phyloP scores from a whole-genome alignment of 2,113 vertebrate genomes.

The Centropristis striata region DNA sequence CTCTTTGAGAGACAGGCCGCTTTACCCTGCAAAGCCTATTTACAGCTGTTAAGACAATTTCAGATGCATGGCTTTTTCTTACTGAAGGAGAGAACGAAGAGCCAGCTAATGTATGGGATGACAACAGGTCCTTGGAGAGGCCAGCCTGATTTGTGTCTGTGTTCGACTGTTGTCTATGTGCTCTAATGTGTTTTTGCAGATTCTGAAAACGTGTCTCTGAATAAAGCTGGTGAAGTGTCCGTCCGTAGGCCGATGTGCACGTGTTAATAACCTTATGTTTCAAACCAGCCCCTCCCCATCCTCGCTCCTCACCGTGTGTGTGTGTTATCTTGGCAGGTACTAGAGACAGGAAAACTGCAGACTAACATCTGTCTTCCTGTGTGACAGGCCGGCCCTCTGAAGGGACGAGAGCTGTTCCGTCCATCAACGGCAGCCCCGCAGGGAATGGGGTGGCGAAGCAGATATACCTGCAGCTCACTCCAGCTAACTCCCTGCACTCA shows the following conservation, averaged over 20 bases:
- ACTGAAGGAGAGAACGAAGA: constrained; percentile 36
- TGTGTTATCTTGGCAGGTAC: constrained; percentile 57
- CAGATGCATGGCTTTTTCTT: constrained; percentile 59
- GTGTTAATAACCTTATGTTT: constrained; percentile 62
- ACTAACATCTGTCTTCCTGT: constrained; percentile 72
- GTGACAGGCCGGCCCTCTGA: constrained; percentile 61
- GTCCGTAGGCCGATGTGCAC: neutral
- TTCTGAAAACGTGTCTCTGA: constrained; percentile 8
- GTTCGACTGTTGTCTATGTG: neutral
- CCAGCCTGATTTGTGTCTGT: constrained; percentile 2
- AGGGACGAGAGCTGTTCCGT: constrained; percentile 58
- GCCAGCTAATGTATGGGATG: constrained; percentile 31
- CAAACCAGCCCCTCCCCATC: constrained; percentile 5
- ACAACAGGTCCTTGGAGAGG: constrained; percentile 47
- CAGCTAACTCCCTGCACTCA: constrained; percentile 29
- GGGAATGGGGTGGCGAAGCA: constrained; percentile 33
- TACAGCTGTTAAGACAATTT: constrained; percentile 80
- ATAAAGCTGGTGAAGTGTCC: neutral
- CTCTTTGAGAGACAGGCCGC: constrained; percentile 77
- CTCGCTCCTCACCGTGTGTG: constrained; percentile 30
- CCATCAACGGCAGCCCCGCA: constrained; percentile 63
- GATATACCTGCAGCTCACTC: constrained; percentile 41
- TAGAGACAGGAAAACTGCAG: constrained; percentile 55
- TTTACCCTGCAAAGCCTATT: constrained; percentile 79
- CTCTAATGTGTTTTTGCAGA: neutral